Evolutionary conservation across 1,140 invertebrate species (phyloP), one percentile per base, ranked within the genome.

Genomic region (Babylonia areolata): DNA sequence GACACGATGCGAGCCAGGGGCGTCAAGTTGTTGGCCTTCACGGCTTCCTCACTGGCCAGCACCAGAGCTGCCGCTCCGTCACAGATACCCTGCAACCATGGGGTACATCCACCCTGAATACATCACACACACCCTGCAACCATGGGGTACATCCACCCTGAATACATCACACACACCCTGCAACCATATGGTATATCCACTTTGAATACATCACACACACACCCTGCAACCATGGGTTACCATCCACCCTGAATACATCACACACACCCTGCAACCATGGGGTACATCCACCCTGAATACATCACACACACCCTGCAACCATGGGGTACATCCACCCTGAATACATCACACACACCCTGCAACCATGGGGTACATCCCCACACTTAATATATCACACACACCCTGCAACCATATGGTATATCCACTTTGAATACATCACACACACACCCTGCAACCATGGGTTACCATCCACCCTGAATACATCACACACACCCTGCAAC

Each of bases 81-180:
- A 94, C 97, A 98, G 80, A 99, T 96, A 87, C 99, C 99, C 97
- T 97, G 90, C 81, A 93, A 88, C 54, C 20, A 87, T 23, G 9
- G 6, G 31, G 35, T 33, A 73, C 33, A 28, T 31, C 17, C 46
- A 51, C 17, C 46, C 17, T n/a, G n/a, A n/a, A n/a, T n/a, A n/a
- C 99, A 95, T 99, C 99, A 94, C 97, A 98, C 79, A 99, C 96
- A 87, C 99, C 99, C 97, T 97, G 90, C 81, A 93, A 88, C 54
- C 20, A 87, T 23, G 9, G 6, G 31, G 35, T 33, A 73, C 33
- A 28, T 31, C 17, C 46, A 51, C 17, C 46, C 17, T n/a, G n/a
- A n/a, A n/a, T n/a, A n/a, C 99, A 95, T 99, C 99, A 94, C 97
- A 98, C 79, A 99, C 96, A 87, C 99, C 99, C 97, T 97, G 90